Conservation (phyloP, 2,113 vertebrate species). For the Perca schrenkii region DNA sequence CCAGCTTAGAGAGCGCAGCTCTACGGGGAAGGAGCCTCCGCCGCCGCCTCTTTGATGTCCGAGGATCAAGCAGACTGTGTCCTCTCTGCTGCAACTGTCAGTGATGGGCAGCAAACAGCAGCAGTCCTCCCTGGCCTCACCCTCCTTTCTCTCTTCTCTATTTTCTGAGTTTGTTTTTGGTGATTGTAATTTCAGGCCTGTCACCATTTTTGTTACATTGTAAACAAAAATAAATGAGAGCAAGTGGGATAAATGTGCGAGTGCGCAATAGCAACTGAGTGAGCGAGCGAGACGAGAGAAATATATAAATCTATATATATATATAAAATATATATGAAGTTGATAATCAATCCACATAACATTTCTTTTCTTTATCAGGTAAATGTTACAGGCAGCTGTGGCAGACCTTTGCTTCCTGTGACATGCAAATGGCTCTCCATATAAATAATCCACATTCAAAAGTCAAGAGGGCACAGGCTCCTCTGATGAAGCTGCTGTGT, state of each 20-base stretch:
- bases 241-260: conserved; percentile 71
- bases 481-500: conserved; percentile 99
- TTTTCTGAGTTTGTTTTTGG: conserved; percentile 88
- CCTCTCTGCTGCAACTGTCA: conserved; percentile 99
- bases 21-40: conserved; percentile 97
- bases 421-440: conserved; percentile 94
- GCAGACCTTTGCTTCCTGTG: conserved; percentile 92
- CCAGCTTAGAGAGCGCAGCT: conserved; percentile 95
- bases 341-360: conserved; percentile 99
- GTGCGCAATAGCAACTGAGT: conserved; percentile 68
- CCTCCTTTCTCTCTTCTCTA: conserved; percentile 71
- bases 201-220: conserved; percentile 99
- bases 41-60: conserved; percentile 99
- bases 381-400: conserved; percentile 92
- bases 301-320: conserved; percentile 84
- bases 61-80: conserved; percentile 96
- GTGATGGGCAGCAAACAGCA: conserved; percentile 92
- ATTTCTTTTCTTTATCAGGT: conserved; percentile 95
- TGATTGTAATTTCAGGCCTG: conserved; percentile 99
- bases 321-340: conserved; percentile 83
- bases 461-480: conserved; percentile 91
- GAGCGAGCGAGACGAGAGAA: conserved; percentile 90
- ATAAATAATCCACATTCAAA: conserved; percentile 97
- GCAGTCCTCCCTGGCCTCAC: conserved; percentile 47
- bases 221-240: conserved; percentile 96